Conservation (phyloP, 2,888 invertebrate species). For the Netelia fuscicornis region DNA sequence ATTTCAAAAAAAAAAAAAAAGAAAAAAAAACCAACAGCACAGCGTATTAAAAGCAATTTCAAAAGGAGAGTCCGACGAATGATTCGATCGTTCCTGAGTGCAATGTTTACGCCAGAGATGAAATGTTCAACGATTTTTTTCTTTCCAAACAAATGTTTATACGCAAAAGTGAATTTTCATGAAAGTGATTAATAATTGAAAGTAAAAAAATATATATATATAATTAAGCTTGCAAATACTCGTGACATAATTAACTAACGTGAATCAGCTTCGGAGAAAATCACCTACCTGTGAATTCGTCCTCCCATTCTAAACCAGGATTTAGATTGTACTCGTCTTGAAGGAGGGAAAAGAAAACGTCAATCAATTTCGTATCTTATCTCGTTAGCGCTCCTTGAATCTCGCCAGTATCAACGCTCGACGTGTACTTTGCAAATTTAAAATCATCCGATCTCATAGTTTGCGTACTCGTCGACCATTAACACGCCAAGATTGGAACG, state of each 20-base stretch:
- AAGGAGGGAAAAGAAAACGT: slow-evolving; percentile 88
- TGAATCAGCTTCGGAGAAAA: slow-evolving; percentile 79
- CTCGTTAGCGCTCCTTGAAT: slow-evolving; percentile 73
- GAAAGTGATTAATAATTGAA: slow-evolving; percentile 57
- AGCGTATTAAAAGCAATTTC: slow-evolving; percentile 52
- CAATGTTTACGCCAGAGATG: slow-evolving; percentile 41
- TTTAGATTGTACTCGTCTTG: slow-evolving; percentile 99
- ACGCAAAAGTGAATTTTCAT: slow-evolving; percentile 52
- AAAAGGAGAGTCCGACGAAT: slow-evolving; percentile 42
- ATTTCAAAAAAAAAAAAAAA: slow-evolving; percentile 1
- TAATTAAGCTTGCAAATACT: slow-evolving; percentile 69
- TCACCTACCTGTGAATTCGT: slow-evolving; percentile 99
- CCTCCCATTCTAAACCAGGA: slow-evolving; percentile 99
- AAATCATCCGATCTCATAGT: neutral
- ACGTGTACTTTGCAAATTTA: slow-evolving; percentile 55
- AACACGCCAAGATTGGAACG: slow-evolving; percentile 59
- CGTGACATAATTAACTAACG: slow-evolving; percentile 68
- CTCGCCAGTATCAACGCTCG: slow-evolving; percentile 71
- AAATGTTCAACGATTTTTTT: slow-evolving; percentile 40
- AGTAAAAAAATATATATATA: slow-evolving; percentile 14
- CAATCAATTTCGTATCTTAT: slow-evolving; percentile 85
- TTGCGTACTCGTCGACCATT: slow-evolving; percentile 59
- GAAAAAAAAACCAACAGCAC: slow-evolving; percentile 15
- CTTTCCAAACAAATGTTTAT: slow-evolving; percentile 42
- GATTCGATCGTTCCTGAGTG: slow-evolving; percentile 52